phyloP scores from a whole-genome alignment of 2,888 invertebrate species.

The Ectobius pallidus region DNA sequence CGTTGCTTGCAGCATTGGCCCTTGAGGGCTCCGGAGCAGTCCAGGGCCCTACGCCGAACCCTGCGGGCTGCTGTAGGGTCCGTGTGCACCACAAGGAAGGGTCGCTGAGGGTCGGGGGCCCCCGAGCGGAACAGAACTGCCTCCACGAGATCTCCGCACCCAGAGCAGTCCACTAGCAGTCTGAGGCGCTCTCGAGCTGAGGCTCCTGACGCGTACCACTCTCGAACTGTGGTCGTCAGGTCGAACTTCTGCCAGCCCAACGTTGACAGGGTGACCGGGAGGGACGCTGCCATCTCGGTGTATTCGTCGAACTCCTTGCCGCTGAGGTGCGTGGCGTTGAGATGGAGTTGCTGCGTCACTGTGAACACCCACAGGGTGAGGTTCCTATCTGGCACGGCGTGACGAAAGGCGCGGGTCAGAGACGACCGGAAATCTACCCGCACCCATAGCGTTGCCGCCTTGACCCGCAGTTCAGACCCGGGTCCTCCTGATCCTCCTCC shows the following conservation, averaged over 20 bases:
- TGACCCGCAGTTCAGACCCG: slow-evolving; percentile 70
- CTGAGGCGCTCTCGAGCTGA: slow-evolving; percentile 66
- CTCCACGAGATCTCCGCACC: slow-evolving; percentile 76
- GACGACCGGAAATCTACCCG: slow-evolving; percentile 62
- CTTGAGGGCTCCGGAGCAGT: slow-evolving; percentile 73
- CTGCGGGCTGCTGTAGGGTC: slow-evolving; percentile 71
- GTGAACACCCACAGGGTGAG: slow-evolving; percentile 76
- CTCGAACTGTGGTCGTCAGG: slow-evolving; percentile 76
- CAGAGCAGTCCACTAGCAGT: slow-evolving; percentile 83
- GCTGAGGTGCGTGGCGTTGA: slow-evolving; percentile 56
- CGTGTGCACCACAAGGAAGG: slow-evolving; percentile 83
- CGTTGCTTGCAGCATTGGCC: slow-evolving; percentile 87
- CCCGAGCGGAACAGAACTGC: slow-evolving; percentile 57
- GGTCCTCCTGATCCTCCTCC: slow-evolving; percentile 53
- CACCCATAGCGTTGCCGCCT: slow-evolving; percentile 80
- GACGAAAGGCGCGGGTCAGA: slow-evolving; percentile 49
- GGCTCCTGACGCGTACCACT: slow-evolving; percentile 66
- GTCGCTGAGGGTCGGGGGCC: slow-evolving; percentile 69
- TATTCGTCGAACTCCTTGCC: slow-evolving; percentile 66
- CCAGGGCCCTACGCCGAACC: slow-evolving; percentile 81
- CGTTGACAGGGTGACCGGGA: slow-evolving; percentile 65
- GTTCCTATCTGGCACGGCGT: slow-evolving; percentile 54
- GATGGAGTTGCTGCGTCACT: slow-evolving; percentile 64
- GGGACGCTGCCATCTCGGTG: slow-evolving; percentile 63
- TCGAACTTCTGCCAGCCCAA: slow-evolving; percentile 89